These are phyloP conservation scores for Pilophorus perplexus DNA, from an alignment of 2,888 invertebrate genomes.

Conservation along the genomic window DNA sequence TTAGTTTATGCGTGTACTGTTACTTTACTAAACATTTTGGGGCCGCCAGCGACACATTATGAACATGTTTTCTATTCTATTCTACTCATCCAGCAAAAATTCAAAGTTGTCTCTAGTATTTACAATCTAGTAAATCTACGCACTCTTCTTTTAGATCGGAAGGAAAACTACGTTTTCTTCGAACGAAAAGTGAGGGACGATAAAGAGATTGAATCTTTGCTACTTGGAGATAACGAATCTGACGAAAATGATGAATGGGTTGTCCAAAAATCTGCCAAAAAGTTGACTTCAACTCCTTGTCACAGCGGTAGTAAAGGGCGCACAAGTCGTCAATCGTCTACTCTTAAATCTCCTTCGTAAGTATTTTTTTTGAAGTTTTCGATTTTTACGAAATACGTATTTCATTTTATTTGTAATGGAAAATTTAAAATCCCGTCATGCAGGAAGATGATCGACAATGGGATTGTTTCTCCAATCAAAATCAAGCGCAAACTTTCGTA, in stretches of 20 bases:
- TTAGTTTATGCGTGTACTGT: too few species aligned
- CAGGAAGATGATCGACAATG: slow-evolving; percentile 21
- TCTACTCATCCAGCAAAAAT: too few species aligned
- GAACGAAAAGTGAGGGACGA: slow-evolving; percentile 12
- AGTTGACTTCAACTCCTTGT: not conserved
- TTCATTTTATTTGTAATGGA: too few species aligned
- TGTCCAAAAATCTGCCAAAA: slow-evolving; percentile 1
- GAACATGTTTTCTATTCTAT: too few species aligned
- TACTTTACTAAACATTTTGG: too few species aligned
- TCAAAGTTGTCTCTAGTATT: too few species aligned
- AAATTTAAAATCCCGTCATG: too few species aligned
- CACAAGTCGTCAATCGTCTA: not conserved
- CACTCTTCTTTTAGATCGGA: slow-evolving; percentile 1
- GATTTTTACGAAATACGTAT: not conserved
- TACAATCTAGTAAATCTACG: too few species aligned
- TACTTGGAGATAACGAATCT: slow-evolving; percentile 1
- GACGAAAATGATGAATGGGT: slow-evolving; percentile 1
- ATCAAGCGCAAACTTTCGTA: slow-evolving; percentile 41
- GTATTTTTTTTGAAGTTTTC: not conserved
- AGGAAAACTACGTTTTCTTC: not conserved
- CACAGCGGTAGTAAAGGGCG: not conserved
- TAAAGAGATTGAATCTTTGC: slow-evolving; percentile 9
- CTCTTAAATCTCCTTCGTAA: not conserved
- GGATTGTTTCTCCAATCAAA: slow-evolving; percentile 41
- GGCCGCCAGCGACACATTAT: too few species aligned